Evolutionary conservation across 2,888 invertebrate genomes (phyloP).

Genomic region (Pediacus dermestoides): DNA sequence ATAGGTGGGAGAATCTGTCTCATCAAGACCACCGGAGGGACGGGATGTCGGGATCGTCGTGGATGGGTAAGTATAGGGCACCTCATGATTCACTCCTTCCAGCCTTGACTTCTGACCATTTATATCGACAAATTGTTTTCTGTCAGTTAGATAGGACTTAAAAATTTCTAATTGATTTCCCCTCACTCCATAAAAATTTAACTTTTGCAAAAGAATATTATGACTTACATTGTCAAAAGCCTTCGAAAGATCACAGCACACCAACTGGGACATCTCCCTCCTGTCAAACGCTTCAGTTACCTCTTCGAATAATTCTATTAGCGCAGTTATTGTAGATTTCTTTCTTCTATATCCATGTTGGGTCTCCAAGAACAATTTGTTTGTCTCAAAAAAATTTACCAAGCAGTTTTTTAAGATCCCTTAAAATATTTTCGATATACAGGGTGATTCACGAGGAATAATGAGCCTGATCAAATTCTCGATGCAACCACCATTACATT

Average conservation of each 20-base stretch:
- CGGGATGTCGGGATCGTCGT: no score
- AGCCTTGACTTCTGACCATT: background rate
- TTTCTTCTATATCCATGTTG: slow-evolving; percentile 1
- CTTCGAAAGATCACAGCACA: slow-evolving; percentile 1
- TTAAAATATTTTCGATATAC: background rate
- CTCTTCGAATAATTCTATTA: background rate
- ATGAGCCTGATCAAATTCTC: no score
- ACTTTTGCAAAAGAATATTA: slow-evolving; percentile 5
- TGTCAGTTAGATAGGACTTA: background rate
- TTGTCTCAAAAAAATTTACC: background rate
- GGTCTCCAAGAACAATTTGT: background rate
- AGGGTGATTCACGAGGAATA: no score
- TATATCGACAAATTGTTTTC: background rate
- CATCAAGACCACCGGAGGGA: no score
- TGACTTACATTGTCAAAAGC: slow-evolving; percentile 1
- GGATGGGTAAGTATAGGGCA: no score
- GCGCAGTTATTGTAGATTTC: background rate
- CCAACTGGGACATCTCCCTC: background rate
- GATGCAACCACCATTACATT: no score
- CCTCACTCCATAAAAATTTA: background rate
- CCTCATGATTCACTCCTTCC: no score
- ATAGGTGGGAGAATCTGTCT: no score
- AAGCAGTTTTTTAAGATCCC: background rate
- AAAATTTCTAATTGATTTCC: background rate
- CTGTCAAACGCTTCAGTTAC: background rate